Evolutionary conservation across 1,140 invertebrate species (phyloP).

Genomic region (Andricus grossulariae): DNA sequence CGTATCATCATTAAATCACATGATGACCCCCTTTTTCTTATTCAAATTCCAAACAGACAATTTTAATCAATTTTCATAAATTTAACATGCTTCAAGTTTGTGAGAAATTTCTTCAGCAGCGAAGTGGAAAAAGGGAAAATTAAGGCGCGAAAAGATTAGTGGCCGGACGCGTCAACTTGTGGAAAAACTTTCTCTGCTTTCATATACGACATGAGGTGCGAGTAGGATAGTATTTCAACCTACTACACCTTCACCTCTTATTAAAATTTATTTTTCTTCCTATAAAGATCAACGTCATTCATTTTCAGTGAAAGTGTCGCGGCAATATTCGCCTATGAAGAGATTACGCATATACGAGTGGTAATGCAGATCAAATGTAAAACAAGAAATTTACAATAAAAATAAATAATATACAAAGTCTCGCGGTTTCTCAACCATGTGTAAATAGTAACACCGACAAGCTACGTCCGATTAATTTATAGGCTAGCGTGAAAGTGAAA

Average conservation of each 20-base stretch:
- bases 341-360: neutral
- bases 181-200: conserved; percentile 48
- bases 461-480: neutral
- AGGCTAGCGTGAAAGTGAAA: neutral
- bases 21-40: too few species aligned
- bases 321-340: neutral
- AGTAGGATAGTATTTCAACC: neutral
- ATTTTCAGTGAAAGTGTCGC: conserved; percentile 10
- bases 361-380: conserved; percentile 2
- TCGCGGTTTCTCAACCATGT: conserved; percentile 2
- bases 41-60: too few species aligned
- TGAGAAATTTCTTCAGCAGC: neutral
- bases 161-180: neutral
- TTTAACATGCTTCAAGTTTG: too few species aligned
- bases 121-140: conserved; percentile 5
- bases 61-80: too few species aligned
- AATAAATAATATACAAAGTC: conserved; percentile 8
- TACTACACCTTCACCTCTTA: neutral
- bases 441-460: conserved; percentile 20
- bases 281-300: neutral
- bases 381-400: conserved; percentile 10
- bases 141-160: neutral
- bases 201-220: conserved; percentile 31
- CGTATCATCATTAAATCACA: too few species aligned
- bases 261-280: neutral